Evolutionary conservation across 2,113 vertebrate species (phyloP), one percentile per base, ranked within the genome.

Genomic region (Trogon surrucura): DNA sequence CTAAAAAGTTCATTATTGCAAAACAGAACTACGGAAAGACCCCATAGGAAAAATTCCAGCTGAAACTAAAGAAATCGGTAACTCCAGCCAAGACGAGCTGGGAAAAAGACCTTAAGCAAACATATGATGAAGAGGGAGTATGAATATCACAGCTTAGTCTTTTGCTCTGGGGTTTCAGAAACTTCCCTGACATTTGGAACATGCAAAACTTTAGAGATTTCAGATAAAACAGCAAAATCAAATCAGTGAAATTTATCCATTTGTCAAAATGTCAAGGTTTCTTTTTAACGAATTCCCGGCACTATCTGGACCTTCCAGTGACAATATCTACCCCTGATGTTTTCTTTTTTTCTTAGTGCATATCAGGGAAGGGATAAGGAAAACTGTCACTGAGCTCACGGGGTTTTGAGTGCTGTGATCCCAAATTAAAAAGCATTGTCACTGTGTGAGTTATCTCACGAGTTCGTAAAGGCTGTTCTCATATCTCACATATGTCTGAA

Each of bases 201-300:
- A 87, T 17, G 27, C 41, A 51, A 74, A 94, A 80, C 45, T 65
- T 73, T 67, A 87, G n/a, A 91, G n/a, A 94, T 57, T 74, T 89
- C 80, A 82, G 50, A 74, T 83, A 90, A 91, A 83, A 41, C 25
- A 90, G 50, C 27, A 91, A 91, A 97, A 84, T 53, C 16, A 7
- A 93, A 36, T 89, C 72, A 83, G 21, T 79, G 17, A 92, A 95
- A 19, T 88, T 93, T 51, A 91, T 65, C 57, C 53, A 19, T 57
- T 92, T 91, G 54, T 91, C 48, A 83, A 96, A 97, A 96, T 91
- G 89, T 81, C 85, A 78, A 18, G 82, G 57, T 50, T 67, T 16
- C 20, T 94, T 97, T 91, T 85, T 72, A 90, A 84, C 81, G 34
- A 93, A 75, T 95, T 89, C 36, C 9, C 0, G 58, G 9, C 66